These are phyloP conservation scores for Dendroctonus valens DNA, from an alignment of 1,140 invertebrate species.

Conservation along the genomic window DNA sequence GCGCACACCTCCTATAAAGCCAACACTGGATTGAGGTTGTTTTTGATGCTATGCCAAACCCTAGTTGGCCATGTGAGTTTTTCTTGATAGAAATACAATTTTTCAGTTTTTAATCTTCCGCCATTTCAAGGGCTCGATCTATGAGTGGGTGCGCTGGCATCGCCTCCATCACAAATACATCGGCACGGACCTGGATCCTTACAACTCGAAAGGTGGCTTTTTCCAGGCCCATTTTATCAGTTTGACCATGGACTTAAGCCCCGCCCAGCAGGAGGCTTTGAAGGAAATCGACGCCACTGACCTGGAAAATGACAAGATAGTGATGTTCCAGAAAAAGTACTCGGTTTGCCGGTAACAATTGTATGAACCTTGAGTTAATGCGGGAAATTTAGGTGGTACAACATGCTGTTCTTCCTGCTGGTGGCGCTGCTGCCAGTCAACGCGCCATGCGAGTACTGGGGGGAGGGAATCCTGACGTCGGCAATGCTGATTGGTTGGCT, in stretches of 20 bases:
- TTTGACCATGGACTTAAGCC: constrained; percentile 63
- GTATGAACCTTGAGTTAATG: not conserved
- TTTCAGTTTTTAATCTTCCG: not conserved
- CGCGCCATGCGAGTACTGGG: constrained; percentile 72
- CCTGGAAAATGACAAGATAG: constrained; percentile 76
- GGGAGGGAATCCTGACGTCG: constrained; percentile 54
- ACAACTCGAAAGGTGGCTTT: constrained; percentile 83
- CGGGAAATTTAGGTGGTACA: constrained; percentile 63
- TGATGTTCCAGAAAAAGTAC: constrained; percentile 81
- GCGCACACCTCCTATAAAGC: constrained; percentile 83
- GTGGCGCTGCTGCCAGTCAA: constrained; percentile 71
- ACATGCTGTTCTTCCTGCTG: constrained; percentile 61
- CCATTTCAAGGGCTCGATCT: constrained; percentile 66
- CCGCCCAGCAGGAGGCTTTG: constrained; percentile 67
- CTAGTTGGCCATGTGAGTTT: constrained; percentile 74
- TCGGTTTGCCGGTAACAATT: constrained; percentile 2
- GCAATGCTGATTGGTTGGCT: constrained; percentile 59
- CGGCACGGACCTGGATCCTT: constrained; percentile 87
- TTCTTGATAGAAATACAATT: constrained; percentile 6
- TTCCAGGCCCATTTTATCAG: constrained; percentile 78
- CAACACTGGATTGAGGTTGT: constrained; percentile 63
- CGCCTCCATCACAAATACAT: constrained; percentile 87
- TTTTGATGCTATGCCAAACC: constrained; percentile 78
- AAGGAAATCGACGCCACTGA: constrained; percentile 82
- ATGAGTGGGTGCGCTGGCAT: constrained; percentile 79